phyloP scores from a whole-genome alignment of 2,888 invertebrate species.

The Ametastegia equiseti region DNA sequence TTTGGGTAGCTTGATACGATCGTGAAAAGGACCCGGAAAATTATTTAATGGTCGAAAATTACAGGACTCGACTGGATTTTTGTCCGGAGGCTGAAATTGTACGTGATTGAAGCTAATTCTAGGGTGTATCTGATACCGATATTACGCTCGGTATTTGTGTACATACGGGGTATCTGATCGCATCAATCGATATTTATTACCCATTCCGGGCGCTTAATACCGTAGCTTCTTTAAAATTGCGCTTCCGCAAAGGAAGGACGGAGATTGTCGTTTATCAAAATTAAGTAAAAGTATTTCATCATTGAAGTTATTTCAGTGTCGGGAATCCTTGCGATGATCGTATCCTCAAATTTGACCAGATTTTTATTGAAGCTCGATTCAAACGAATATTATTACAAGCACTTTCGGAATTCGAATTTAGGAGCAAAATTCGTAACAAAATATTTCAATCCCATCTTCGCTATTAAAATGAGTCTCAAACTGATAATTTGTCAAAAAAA shows the following conservation, averaged over 20 bases:
- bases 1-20: background rate
- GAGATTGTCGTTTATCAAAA: conserved; percentile 10
- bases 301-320: background rate
- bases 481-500: too few species aligned
- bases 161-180: conserved; percentile 42
- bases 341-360: too few species aligned
- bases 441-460: too few species aligned
- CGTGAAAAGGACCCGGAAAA: background rate
- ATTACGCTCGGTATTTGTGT: conserved; percentile 49
- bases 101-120: conserved; percentile 53
- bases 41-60: background rate
- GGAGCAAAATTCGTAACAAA: too few species aligned
- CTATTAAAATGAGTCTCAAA: too few species aligned
- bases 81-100: conserved; percentile 46
- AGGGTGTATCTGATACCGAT: conserved; percentile 51
- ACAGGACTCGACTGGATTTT: background rate
- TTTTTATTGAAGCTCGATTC: too few species aligned
- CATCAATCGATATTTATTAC: conserved; percentile 59
- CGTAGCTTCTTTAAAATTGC: conserved; percentile 47
- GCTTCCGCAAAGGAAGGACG: conserved; percentile 52
- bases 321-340: too few species aligned
- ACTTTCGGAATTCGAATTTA: too few species aligned
- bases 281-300: conserved; percentile 39
- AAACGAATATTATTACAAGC: too few species aligned
- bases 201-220: conserved; percentile 50